phyloP scores from a whole-genome alignment of 2,113 vertebrate species.

The Actenoides hombroni region DNA sequence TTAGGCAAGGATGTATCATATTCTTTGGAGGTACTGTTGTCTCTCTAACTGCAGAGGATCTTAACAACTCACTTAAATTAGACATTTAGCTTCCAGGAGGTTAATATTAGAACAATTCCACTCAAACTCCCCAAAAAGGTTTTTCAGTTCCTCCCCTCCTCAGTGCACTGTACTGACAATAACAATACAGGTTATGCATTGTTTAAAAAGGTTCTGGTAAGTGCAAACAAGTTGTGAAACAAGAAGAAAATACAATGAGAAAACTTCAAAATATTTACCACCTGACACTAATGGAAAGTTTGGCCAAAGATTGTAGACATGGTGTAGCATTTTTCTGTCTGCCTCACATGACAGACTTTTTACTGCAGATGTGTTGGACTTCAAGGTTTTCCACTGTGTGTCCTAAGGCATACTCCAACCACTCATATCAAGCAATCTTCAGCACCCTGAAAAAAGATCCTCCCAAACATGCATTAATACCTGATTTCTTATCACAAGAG shows the following conservation, averaged over 20 bases:
- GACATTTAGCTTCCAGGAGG: not conserved
- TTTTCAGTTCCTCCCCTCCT: not conserved
- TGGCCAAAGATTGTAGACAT: not conserved
- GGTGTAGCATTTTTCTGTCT: not conserved
- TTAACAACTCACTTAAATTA: not conserved
- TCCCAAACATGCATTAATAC: not conserved
- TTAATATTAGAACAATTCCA: not conserved
- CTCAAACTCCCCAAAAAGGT: not conserved
- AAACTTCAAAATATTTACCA: not conserved
- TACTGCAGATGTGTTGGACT: not conserved
- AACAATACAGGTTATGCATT: not conserved
- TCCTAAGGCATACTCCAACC: not conserved
- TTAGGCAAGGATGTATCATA: not conserved
- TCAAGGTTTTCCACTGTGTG: not conserved
- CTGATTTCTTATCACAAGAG: not conserved
- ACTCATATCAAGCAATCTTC: not conserved
- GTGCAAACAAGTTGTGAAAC: not conserved
- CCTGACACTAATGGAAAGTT: not conserved
- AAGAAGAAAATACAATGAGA: not conserved
- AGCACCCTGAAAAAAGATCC: not conserved
- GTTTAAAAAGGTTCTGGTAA: not conserved
- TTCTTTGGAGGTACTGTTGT: not conserved
- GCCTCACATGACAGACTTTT: not conserved
- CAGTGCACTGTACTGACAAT: fast-evolving
- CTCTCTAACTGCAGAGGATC: not conserved